Evolutionary conservation across 2,113 vertebrate species (phyloP), one percentile per base, ranked within the genome.

Genomic region (Takifugu bimaculatus): DNA sequence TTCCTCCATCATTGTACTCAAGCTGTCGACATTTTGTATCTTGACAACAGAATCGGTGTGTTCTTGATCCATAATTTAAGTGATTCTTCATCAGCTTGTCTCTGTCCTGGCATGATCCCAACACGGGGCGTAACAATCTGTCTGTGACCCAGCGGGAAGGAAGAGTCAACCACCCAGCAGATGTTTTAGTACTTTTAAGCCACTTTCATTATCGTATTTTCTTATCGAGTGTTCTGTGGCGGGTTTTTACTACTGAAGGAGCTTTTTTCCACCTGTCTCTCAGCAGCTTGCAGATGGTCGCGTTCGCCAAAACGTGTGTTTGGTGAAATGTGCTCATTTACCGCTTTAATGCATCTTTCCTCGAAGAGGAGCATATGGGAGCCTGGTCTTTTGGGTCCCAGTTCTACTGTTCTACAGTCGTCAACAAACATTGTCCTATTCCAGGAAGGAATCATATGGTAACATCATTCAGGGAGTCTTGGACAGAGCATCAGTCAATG

Each of bases 21-120:
- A 20, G 20, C 20, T 39, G 7, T 39, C 35, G 1, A 39, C 9
- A 39, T 6, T 10, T 39, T 10, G 64, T 57, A 26, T 60, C 29
- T 50, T 60, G 44, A 53, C 68, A 47, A 68, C 12, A 39, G 56
- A 53, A 49, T 50, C 62, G 49, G 55, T 68, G 62, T 20, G 43
- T 50, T 65, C 20, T 62, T 66, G 58, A 72, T 75, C 56, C 68
- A 61, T 32, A 67, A 32, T 66, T 74, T 66, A 83, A 77, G 66
- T 75, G 51, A 73, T 48, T 51, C 50, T 20, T 20, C 20, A 20
- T 20, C 20, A 20, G 20, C 20, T 20, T 20, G 20, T 20, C 20
- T 20, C 20, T 20, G 20, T 20, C 20, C 20, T 20, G 20, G 20
- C 20, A 20, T 20, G 20, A 20, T 20, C 20, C 20, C 20, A 20